Conservation (phyloP, 2,888 invertebrate species). For the Archips xylosteana region DNA sequence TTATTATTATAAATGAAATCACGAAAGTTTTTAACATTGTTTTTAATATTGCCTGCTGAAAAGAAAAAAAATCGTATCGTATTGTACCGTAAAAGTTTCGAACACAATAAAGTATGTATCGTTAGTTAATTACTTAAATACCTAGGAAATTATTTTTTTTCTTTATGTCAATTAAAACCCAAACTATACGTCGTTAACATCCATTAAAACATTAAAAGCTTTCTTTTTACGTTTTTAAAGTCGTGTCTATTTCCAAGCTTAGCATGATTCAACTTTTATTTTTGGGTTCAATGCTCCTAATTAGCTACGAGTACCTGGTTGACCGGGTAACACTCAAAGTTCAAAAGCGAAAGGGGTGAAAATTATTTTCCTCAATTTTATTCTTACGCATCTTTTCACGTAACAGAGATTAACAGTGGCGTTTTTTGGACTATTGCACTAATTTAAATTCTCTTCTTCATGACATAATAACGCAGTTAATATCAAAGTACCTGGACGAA, state of each 20-base stretch:
- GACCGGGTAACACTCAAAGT: constrained; percentile 36
- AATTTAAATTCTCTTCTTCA: not conserved
- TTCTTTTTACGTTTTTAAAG: not conserved
- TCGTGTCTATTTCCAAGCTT: not conserved
- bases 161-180: not conserved
- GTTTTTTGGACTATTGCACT: not conserved
- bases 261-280: constrained; percentile 1
- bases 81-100: no score
- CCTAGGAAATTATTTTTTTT: not conserved
- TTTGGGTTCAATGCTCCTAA: constrained; percentile 28
- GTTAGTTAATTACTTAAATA: not conserved
- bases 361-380: constrained; percentile 3
- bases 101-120: no score
- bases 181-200: not conserved
- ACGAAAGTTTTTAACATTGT: no score
- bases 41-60: no score
- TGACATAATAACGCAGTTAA: no score
- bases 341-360: constrained; percentile 32
- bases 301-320: constrained; percentile 32
- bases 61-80: no score
- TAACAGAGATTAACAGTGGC: not conserved
- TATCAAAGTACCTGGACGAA: no score
- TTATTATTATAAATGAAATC: no score
- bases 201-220: not conserved
- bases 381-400: not conserved